phyloP scores from a whole-genome alignment of 2,888 invertebrate species.

The Callyntrura guangdongensis region DNA sequence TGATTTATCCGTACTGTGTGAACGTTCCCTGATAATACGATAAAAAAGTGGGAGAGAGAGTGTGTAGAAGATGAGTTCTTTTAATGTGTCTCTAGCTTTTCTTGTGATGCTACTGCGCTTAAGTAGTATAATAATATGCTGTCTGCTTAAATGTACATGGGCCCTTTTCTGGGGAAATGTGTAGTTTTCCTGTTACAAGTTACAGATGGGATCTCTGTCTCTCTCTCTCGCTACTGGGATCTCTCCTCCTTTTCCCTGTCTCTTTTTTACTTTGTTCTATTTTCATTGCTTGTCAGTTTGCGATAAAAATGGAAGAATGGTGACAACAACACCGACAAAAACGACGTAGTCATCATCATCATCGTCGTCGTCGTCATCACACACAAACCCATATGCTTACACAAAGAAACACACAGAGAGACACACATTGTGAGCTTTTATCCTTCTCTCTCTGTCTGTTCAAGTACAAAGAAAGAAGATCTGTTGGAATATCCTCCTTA shows the following conservation, averaged over 20 bases:
- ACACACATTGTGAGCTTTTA: background rate
- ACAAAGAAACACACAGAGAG: too few relatives aligned
- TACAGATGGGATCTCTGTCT: slow-evolving; percentile 16
- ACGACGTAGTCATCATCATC: background rate
- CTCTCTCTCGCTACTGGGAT: background rate
- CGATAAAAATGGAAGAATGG: slow-evolving; percentile 51
- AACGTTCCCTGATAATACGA: background rate
- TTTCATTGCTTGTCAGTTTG: slow-evolving; percentile 46
- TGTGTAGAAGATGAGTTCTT: background rate
- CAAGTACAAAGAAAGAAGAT: background rate
- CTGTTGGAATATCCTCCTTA: too few relatives aligned
- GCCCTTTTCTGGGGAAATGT: background rate
- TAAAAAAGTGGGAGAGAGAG: background rate
- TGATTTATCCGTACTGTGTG: background rate
- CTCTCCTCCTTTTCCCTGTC: slow-evolving; percentile 53
- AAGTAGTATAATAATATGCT: background rate
- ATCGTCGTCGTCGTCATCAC: background rate
- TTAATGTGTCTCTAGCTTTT: too few relatives aligned
- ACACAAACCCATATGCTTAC: background rate
- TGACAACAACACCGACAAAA: slow-evolving; percentile 37
- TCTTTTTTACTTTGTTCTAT: slow-evolving; percentile 24
- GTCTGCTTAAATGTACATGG: too few relatives aligned
- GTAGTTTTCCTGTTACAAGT: background rate
- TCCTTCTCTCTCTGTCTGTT: background rate
- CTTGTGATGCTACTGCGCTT: background rate